phyloP scores from a whole-genome alignment of 1,140 invertebrate species.

The Bombus huntii region DNA sequence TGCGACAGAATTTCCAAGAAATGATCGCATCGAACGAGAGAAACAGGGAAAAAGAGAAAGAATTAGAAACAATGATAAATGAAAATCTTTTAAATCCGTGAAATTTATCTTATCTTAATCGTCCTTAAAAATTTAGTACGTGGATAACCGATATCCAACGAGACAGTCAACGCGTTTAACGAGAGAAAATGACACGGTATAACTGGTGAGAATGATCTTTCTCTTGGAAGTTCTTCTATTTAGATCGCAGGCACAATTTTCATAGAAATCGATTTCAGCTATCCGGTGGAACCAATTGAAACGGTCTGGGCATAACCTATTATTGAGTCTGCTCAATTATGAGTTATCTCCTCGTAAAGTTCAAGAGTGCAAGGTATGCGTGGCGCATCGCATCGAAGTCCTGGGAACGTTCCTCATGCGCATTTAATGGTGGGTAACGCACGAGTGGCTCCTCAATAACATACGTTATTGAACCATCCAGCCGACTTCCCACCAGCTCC shows the following conservation, averaged over 20 bases:
- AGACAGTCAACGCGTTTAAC: background rate
- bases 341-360: conserved; percentile 49
- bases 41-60: no score
- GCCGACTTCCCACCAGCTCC: background rate
- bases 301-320: conserved; percentile 12
- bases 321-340: conserved; percentile 42
- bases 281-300: conserved; percentile 8
- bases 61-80: no score
- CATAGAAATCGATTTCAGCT: background rate
- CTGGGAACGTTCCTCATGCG: background rate
- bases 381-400: conserved; percentile 4
- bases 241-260: background rate
- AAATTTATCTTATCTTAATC: no score
- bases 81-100: no score
- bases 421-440: conserved; percentile 41
- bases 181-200: background rate
- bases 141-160: no score
- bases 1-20: no score
- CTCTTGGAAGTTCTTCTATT: background rate
- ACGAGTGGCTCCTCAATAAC: conserved; percentile 41
- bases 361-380: conserved; percentile 28
- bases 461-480: conserved; percentile 45
- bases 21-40: no score
- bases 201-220: conserved; percentile 1
- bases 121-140: no score